Conservation (phyloP, 2,888 invertebrate species). For the Gastrophysa polygoni region DNA sequence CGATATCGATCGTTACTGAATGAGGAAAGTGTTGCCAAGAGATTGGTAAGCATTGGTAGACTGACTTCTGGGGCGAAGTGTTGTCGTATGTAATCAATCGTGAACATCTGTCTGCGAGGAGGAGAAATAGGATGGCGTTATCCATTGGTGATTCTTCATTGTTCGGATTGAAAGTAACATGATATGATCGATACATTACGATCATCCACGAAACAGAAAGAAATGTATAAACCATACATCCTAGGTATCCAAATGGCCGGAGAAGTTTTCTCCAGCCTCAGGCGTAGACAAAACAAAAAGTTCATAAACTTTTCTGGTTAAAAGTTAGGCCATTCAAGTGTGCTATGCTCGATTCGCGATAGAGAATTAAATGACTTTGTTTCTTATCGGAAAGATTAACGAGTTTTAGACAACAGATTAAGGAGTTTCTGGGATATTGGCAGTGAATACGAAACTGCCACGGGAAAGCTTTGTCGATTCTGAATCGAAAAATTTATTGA, state of each 20-base stretch:
- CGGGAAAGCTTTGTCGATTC: not conserved
- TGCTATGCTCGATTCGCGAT: slow-evolving; percentile 49
- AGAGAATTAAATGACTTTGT: slow-evolving; percentile 56
- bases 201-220: not conserved
- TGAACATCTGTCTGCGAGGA: too few relatives aligned
- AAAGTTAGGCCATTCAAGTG: slow-evolving; percentile 52
- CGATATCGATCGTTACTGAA: too few relatives aligned
- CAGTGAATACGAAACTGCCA: not conserved
- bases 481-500: not conserved
- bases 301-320: slow-evolving; percentile 53
- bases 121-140: too few relatives aligned
- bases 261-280: slow-evolving; percentile 18
- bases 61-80: too few relatives aligned
- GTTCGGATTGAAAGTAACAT: too few relatives aligned
- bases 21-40: too few relatives aligned
- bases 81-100: too few relatives aligned
- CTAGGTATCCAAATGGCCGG: not conserved
- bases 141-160: too few relatives aligned
- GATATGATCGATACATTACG: not conserved
- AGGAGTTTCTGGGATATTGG: slow-evolving; percentile 47
- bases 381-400: slow-evolving; percentile 56
- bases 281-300: slow-evolving; percentile 33
- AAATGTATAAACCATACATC: not conserved
- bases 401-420: slow-evolving; percentile 54
- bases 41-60: too few relatives aligned